Conservation (phyloP, 1,140 invertebrate species). For the Drosophila mauritiana region DNA sequence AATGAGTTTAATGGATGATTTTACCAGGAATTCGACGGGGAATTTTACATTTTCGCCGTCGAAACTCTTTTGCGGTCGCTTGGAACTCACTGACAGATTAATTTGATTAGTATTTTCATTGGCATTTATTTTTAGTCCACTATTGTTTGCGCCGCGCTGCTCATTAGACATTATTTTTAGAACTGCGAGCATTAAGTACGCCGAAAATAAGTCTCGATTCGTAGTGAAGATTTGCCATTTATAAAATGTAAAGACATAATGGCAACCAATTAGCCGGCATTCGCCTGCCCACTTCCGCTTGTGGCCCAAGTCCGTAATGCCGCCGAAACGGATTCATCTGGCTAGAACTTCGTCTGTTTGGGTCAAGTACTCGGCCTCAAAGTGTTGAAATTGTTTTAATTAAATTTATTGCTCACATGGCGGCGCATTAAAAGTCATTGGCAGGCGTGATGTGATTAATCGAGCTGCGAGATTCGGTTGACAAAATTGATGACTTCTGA, state of each 20-base stretch:
- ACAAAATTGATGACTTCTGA: constrained; percentile 52
- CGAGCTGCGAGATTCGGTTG: constrained; percentile 37
- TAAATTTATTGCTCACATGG: constrained; percentile 53
- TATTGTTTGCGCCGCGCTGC: constrained; percentile 19
- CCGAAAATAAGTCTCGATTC: constrained; percentile 35
- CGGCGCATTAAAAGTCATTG: constrained; percentile 61
- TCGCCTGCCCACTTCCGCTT: constrained; percentile 47
- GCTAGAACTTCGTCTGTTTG: constrained; percentile 53
- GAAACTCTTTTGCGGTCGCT: constrained; percentile 26
- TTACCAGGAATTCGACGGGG: constrained; percentile 25
- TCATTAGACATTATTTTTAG: constrained; percentile 43
- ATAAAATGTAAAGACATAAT: constrained; percentile 57
- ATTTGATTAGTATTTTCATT: constrained; percentile 29
- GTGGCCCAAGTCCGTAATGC: constrained; percentile 22
- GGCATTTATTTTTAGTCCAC: constrained; percentile 34
- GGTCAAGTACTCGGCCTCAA: constrained; percentile 62
- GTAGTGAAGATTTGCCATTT: constrained; percentile 39
- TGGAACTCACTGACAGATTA: constrained; percentile 18
- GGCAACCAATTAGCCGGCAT: constrained; percentile 39
- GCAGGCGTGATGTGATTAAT: constrained; percentile 60
- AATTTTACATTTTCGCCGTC: background rate
- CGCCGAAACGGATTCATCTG: constrained; percentile 34
- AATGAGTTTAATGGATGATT: constrained; percentile 4
- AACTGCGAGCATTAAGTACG: constrained; percentile 21
- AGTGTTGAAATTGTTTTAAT: constrained; percentile 61